These are phyloP conservation scores for Scotopteryx bipunctaria DNA, from an alignment of 2,888 invertebrate species.

Conservation along the genomic window DNA sequence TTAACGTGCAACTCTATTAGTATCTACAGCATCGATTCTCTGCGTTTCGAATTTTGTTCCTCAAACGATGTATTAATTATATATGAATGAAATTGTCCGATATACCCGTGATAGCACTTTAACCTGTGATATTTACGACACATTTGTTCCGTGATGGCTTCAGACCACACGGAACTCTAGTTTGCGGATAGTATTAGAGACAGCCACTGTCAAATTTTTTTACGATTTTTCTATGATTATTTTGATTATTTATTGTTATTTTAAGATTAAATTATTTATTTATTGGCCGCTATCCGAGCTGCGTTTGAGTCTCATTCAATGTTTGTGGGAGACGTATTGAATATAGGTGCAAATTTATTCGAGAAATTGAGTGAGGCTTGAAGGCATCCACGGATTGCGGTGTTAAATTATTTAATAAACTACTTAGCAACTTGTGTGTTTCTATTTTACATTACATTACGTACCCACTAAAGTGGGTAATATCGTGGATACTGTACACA, in stretches of 20 bases:
- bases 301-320: slow-evolving; percentile 64
- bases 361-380: slow-evolving; percentile 69
- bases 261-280: slow-evolving; percentile 67
- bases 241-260: slow-evolving; percentile 47
- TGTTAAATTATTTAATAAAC: slow-evolving; percentile 37
- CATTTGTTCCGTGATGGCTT: slow-evolving; percentile 31
- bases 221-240: slow-evolving; percentile 49
- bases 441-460: slow-evolving; percentile 15
- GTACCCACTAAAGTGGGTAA: too few relatives aligned
- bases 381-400: slow-evolving; percentile 47
- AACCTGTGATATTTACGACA: slow-evolving; percentile 76
- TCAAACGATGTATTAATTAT: too few relatives aligned
- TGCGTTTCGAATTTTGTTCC: too few relatives aligned
- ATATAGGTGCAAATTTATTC: slow-evolving; percentile 78
- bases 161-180: slow-evolving; percentile 41
- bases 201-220: slow-evolving; percentile 56
- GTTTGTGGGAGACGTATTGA: slow-evolving; percentile 70
- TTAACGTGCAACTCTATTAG: too few relatives aligned
- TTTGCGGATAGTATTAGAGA: slow-evolving; percentile 60
- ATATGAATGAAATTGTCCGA: too few relatives aligned
- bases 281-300: slow-evolving; percentile 51
- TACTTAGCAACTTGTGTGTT: slow-evolving; percentile 28
- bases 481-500: too few relatives aligned
- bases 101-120: slow-evolving; percentile 32
- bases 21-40: too few relatives aligned